A percentile compares a stretch with the other conserved stretches of the same genome.
These are phyloP conservation scores for Oscheius sp. DNA, from an alignment of 2,888 invertebrate species.

Conservation along the genomic window DNA sequence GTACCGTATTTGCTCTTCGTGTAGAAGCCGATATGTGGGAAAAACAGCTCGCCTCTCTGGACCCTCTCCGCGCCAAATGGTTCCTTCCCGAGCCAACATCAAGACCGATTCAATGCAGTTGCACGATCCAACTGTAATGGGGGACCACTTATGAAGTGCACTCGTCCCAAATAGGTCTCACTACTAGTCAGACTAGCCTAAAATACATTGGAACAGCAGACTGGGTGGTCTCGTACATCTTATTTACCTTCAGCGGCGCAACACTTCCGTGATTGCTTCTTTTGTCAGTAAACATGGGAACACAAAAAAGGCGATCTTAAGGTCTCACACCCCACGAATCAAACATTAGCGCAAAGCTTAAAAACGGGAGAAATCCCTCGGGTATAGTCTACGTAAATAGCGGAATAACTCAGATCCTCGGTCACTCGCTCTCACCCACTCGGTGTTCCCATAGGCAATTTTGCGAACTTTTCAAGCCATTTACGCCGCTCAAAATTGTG, in stretches of 20 bases:
- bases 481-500: no score
- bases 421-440: not conserved
- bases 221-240: not conserved
- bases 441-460: no score
- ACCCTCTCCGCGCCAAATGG: conserved; percentile 18
- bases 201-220: not conserved
- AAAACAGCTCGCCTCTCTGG: conserved; percentile 36
- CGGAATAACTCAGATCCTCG: not conserved
- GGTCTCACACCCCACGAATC: conserved; percentile 2
- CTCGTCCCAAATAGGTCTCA: conserved; percentile 29
- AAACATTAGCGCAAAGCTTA: conserved; percentile 8
- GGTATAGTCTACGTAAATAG: conserved; percentile 7
- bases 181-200: not conserved
- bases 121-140: conserved; percentile 28
- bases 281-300: not conserved
- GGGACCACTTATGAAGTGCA: not conserved
- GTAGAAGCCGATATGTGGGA: conserved; percentile 32
- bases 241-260: conserved; percentile 7
- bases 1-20: conserved; percentile 37
- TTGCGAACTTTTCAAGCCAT: no score
- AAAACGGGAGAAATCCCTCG: not conserved
- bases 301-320: not conserved
- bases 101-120: conserved; percentile 27
- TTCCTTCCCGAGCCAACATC: conserved; percentile 15
- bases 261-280: conserved; percentile 19